phyloP scores from a whole-genome alignment of 2,888 invertebrate genomes.

The Synergus gifuensis region DNA sequence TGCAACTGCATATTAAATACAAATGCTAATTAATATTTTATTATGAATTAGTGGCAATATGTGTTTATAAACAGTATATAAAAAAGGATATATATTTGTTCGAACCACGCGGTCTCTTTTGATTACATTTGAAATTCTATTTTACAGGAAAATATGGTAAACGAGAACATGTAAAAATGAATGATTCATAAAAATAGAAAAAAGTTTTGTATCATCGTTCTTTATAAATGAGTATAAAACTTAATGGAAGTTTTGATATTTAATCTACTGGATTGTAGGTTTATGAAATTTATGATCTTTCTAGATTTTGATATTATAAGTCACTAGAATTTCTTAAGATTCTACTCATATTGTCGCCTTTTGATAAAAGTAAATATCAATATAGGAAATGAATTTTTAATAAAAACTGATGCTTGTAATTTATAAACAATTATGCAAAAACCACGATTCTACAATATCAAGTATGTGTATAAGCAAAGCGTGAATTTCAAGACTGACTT shows the following conservation, averaged over 20 bases:
- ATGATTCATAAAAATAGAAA: slow-evolving; percentile 11
- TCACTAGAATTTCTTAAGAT: not conserved
- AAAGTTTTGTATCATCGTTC: not conserved
- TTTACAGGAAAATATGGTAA: slow-evolving; percentile 15
- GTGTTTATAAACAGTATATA: slow-evolving; percentile 28
- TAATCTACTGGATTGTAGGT: not conserved
- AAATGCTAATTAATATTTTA: not conserved
- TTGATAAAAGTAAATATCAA: slow-evolving; percentile 22
- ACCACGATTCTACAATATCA: not conserved
- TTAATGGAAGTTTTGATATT: slow-evolving; percentile 2
- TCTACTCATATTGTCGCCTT: slow-evolving; percentile 16
- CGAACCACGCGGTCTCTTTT: slow-evolving; percentile 9
- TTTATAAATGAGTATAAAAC: not conserved
- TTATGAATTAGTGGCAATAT: slow-evolving; percentile 22
- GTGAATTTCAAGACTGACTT: not conserved
- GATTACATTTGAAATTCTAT: slow-evolving; percentile 37
- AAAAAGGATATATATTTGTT: slow-evolving; percentile 32
- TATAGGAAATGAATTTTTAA: not conserved
- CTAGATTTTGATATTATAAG: not conserved
- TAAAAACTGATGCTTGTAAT: not conserved
- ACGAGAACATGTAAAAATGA: slow-evolving; percentile 2
- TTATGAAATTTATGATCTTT: not conserved
- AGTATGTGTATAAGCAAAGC: not conserved
- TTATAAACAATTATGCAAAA: not conserved
- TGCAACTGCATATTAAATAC: slow-evolving; percentile 18